phyloP scores from a whole-genome alignment of 1,140 invertebrate genomes.

The Drosophila oshimai region DNA sequence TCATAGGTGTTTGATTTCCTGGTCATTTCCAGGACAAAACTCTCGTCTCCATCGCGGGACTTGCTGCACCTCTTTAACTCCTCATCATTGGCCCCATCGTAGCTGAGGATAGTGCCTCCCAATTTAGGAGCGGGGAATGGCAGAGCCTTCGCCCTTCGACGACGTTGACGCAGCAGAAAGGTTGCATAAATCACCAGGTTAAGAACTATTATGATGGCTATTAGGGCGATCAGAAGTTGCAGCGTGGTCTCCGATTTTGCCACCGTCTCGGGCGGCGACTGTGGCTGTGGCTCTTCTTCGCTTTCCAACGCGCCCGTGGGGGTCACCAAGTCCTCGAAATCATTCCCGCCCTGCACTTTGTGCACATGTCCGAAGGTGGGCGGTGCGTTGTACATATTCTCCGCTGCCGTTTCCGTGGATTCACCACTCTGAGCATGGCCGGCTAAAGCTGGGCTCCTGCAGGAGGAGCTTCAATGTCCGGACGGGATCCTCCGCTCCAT shows the following conservation, averaged over 20 bases:
- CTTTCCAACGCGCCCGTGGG: background rate
- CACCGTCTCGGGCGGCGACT: slow-evolving; percentile 34
- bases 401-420: slow-evolving; percentile 52
- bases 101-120: slow-evolving; percentile 69
- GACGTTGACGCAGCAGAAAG: slow-evolving; percentile 68
- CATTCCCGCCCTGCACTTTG: slow-evolving; percentile 24
- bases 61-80: slow-evolving; percentile 77
- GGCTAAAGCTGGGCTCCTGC: slow-evolving; percentile 45
- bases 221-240: slow-evolving; percentile 90
- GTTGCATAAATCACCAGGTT: slow-evolving; percentile 85
- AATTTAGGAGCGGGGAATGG: slow-evolving; percentile 58
- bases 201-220: slow-evolving; percentile 90
- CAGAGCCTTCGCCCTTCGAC: slow-evolving; percentile 45
- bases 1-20: slow-evolving; percentile 84
- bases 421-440: slow-evolving; percentile 20
- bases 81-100: slow-evolving; percentile 81
- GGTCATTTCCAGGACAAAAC: slow-evolving; percentile 72
- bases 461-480: slow-evolving; percentile 70
- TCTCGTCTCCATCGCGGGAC: slow-evolving; percentile 79
- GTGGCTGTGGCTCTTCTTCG: background rate
- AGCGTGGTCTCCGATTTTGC: slow-evolving; percentile 84
- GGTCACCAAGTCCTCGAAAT: slow-evolving; percentile 24
- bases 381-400: slow-evolving; percentile 82
- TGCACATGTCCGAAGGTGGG: slow-evolving; percentile 72
- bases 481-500: slow-evolving; percentile 72